phyloP scores from a whole-genome alignment of 2,797 vertebrate species.

The Erithacus rubecula region DNA sequence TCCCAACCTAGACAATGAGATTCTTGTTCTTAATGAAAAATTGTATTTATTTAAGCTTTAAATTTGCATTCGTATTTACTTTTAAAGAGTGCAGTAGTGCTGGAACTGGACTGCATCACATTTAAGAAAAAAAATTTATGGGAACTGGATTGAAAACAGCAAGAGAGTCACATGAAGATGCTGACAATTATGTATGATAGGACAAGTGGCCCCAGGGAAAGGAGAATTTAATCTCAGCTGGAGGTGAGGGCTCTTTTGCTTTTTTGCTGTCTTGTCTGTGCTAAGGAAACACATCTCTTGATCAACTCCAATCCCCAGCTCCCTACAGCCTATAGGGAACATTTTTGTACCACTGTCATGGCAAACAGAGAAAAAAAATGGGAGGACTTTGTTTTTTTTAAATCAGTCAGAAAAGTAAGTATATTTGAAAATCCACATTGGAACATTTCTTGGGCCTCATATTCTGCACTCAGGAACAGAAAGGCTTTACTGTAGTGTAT shows the following conservation, averaged over 20 bases:
- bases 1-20: slow-evolving; percentile 51
- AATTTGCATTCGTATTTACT: slow-evolving; percentile 50
- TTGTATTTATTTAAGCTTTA: slow-evolving; percentile 59
- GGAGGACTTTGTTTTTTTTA: background rate
- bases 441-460: background rate
- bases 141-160: background rate
- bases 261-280: background rate
- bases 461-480: background rate
- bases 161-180: background rate
- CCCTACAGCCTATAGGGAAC: background rate
- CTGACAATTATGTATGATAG: background rate
- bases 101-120: background rate
- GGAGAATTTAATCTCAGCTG: background rate
- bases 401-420: background rate
- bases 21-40: slow-evolving; percentile 57
- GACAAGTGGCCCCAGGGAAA: background rate
- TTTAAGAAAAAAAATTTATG: slow-evolving; percentile 4
- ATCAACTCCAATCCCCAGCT: background rate
- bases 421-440: background rate
- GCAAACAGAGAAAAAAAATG: background rate
- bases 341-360: background rate
- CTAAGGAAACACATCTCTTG: background rate
- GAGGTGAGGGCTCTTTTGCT: background rate
- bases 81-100: background rate
- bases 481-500: background rate